phyloP scores from a whole-genome alignment of 2,888 invertebrate genomes.

The Drosophila anomalipes region DNA sequence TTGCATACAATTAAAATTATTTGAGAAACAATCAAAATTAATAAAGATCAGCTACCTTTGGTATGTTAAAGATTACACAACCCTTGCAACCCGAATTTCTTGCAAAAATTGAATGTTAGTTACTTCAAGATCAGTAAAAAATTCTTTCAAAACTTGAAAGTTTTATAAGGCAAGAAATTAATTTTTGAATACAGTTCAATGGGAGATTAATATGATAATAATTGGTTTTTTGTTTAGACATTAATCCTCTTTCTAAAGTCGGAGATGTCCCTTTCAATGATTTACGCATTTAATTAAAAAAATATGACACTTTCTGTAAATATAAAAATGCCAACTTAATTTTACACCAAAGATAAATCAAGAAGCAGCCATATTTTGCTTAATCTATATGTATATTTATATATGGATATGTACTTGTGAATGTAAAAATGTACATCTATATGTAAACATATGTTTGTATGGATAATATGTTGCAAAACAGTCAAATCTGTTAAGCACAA shows the following conservation, averaged over 20 bases:
- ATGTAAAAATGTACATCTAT: neutral
- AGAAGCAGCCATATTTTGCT: neutral
- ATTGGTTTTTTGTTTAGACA: neutral
- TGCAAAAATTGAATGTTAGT: neutral
- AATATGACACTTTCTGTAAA: neutral
- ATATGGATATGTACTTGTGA: neutral
- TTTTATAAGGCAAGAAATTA: neutral
- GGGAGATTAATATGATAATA: neutral
- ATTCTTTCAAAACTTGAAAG: neutral
- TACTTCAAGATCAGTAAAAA: neutral
- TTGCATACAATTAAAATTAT: neutral
- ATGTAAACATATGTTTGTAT: neutral
- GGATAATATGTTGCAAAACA: neutral
- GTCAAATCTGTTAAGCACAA: neutral
- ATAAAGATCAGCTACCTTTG: neutral
- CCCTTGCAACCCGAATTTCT: neutral
- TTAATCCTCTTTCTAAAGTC: neutral
- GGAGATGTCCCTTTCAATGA: neutral
- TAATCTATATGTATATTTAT: neutral
- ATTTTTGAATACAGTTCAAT: neutral
- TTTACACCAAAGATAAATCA: conserved; percentile 18
- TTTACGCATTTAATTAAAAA: neutral
- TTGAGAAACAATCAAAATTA: neutral
- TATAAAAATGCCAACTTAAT: neutral
- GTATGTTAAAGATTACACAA: neutral